Conservation (phyloP, 2,113 vertebrate species). For the Gymnobelideus leadbeateri region DNA sequence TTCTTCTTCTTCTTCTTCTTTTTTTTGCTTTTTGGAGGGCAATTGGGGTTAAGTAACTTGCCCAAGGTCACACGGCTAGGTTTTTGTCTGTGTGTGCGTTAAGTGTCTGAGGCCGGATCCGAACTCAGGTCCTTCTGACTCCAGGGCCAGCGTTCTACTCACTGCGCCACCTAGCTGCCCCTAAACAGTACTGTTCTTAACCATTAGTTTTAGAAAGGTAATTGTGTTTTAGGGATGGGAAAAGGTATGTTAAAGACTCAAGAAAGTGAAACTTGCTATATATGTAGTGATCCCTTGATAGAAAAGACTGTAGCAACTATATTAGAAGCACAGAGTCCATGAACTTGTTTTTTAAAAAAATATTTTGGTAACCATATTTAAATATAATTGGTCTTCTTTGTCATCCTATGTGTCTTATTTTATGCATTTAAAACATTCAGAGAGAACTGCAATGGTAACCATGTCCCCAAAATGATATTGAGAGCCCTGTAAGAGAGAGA, state of each 20-base stretch:
- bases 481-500: not conserved
- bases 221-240: not conserved
- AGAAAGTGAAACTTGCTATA: constrained; percentile 14
- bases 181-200: not conserved
- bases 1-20: no score
- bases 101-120: no score
- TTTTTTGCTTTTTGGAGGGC: no score
- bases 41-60: no score
- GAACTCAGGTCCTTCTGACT: no score
- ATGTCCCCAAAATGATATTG: no score
- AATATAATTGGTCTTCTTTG: not conserved
- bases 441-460: not conserved
- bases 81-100: no score
- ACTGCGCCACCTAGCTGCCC: no score
- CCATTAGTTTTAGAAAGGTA: constrained; percentile 1
- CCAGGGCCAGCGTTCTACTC: no score
- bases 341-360: not conserved
- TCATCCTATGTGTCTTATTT: no score
- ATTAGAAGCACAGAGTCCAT: not conserved
- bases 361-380: no score
- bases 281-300: constrained; percentile 6
- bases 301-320: not conserved
- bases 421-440: not conserved
- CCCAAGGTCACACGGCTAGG: no score
- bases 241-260: constrained; percentile 4